Conservation (phyloP, 2,113 vertebrate genomes). For the Malurus melanocephalus region DNA sequence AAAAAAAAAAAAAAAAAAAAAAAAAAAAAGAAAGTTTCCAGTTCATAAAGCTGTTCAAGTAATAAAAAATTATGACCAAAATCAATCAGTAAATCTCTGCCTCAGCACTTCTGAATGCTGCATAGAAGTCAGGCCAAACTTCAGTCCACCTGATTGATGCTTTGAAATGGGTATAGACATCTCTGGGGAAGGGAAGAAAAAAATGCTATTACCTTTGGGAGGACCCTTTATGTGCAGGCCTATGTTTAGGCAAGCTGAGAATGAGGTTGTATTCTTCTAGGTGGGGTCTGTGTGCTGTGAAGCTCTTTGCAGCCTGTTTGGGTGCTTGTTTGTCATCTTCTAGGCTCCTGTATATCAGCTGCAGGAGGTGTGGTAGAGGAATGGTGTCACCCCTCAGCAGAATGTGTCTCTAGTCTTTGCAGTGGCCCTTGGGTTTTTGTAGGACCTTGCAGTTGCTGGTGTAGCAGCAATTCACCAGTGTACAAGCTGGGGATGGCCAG, state of each 20-base stretch:
- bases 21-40: background rate
- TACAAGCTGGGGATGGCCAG: accelerated
- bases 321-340: background rate
- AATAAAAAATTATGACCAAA: conserved; percentile 4
- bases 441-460: background rate
- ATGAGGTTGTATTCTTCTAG: background rate
- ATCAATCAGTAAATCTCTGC: conserved; percentile 44
- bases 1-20: background rate
- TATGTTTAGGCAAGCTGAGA: background rate
- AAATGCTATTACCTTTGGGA: background rate
- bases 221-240: background rate
- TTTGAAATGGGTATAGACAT: background rate
- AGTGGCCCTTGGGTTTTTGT: background rate
- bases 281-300: background rate
- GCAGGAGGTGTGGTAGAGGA: background rate
- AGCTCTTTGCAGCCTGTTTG: background rate
- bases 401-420: background rate
- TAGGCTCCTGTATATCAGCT: background rate
- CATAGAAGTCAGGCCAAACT: conserved; percentile 38
- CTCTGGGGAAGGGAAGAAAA: background rate
- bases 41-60: conserved; percentile 20
- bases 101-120: conserved; percentile 46
- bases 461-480: accelerated
- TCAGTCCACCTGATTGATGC: conserved; percentile 2
- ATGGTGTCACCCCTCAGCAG: accelerated